A percentile compares a stretch with the other conserved stretches of the same genome.
Evolutionary conservation across 2,888 invertebrate genomes (phyloP).

Genomic region (Oligia strigilis): DNA sequence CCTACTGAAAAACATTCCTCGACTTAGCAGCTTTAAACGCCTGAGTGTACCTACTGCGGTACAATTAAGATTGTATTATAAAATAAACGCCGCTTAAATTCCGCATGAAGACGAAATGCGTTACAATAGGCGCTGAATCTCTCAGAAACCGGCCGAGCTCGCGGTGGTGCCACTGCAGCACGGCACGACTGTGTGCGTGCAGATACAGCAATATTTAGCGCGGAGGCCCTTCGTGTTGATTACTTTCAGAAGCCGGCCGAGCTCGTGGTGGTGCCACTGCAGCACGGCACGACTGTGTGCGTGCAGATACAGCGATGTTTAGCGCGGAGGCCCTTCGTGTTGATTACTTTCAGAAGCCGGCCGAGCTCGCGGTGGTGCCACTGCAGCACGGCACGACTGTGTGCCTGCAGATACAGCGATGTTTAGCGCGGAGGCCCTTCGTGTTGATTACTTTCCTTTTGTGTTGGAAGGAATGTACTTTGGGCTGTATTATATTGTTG

Average conservation of each 20-base stretch:
- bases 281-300: neutral
- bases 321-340: constrained; percentile 22
- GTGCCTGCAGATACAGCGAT: constrained; percentile 9
- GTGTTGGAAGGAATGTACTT: constrained; percentile 53
- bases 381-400: neutral
- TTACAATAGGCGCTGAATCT: neutral
- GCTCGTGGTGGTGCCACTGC: too few relatives aligned
- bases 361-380: neutral
- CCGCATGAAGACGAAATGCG: neutral
- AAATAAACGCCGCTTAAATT: neutral
- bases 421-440: constrained; percentile 12
- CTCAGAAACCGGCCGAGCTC: neutral
- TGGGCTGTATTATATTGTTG: constrained; percentile 28
- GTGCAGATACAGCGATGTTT: constrained; percentile 11
- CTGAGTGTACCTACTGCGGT: constrained; percentile 7
- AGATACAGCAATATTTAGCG: constrained; percentile 17
- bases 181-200: neutral
- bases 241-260: too few relatives aligned
- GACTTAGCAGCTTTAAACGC: constrained; percentile 16
- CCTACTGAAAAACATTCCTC: neutral
- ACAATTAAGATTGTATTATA: constrained; percentile 9
- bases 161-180: too few relatives aligned
- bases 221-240: constrained; percentile 45
- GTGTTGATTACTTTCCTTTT: constrained; percentile 63
- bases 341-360: constrained; percentile 57